Evolutionary conservation across 1,140 invertebrate genomes (phyloP), one percentile per base, ranked within the genome.

Genomic region (Lysiphlebus fabarum): DNA sequence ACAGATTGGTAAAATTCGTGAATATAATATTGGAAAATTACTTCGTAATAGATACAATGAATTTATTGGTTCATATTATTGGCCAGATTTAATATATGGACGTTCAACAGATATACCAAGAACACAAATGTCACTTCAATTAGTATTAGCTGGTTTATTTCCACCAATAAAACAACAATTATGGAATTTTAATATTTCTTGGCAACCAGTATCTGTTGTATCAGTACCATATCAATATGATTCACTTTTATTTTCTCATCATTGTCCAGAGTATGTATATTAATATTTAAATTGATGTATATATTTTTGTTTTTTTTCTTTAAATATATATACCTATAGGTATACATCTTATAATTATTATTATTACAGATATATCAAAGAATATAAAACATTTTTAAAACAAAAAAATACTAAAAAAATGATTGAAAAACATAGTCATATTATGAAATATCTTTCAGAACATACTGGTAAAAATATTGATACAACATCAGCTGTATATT

Each of bases 61-160:
- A 51, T 83, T 81, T 68, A 75, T 85, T 47, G 82, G 82, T 45
- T 72, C 76, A 57, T 70, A 78, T 65, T 86, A 87, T 60, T 77
- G 77, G 67, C 77, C 80, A 6, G 76, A 81, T 26, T 78, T 82
- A 68, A 80, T 84, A 57, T 76, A 73, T 36, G 73, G 80, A 5
- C 74, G 79, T 38, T 81, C 82, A 4, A 84, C 83, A 9, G 78
- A 83, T 51, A 80, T 80, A 41, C 76, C 82, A n/a, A 79, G 86
- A 37, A 87, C 88, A 58, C 81, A 90, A 66, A 86, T 88, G 83
- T 89, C 87, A 66, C 85, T 88, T n/a, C 80, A 87, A 62, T 73
- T 86, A 55, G 84, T 88, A 66, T 75, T 89, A 26, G 87, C 87
- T 4, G 88, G 88, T 55, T 75, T 90, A 55, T 86, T 83, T 78